Evolutionary conservation across 2,797 vertebrate species (phyloP).

Genomic region (Bovichtus diacanthus): DNA sequence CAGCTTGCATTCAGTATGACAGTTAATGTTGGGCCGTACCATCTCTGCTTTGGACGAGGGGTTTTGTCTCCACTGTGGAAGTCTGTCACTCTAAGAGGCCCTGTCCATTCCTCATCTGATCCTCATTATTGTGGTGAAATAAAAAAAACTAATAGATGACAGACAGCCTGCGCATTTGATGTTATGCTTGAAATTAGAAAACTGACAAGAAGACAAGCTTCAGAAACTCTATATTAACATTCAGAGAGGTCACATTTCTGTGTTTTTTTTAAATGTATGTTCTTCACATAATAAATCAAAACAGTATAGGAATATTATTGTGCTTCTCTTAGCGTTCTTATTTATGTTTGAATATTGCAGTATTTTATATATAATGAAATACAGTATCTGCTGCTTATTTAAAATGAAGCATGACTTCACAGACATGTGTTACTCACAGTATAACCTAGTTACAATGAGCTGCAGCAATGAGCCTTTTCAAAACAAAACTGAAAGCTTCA

Average conservation of each 20-base stretch:
- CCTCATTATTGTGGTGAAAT: constrained; percentile 24
- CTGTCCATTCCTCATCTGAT: constrained; percentile 39
- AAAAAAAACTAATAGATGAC: constrained; percentile 50
- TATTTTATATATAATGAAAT: not conserved
- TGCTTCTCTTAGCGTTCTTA: not conserved
- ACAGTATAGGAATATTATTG: not conserved
- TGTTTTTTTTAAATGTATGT: constrained; percentile 7
- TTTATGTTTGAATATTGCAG: not conserved
- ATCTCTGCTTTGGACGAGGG: constrained; percentile 63
- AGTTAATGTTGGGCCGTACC: constrained; percentile 81
- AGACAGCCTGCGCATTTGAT: constrained; percentile 47
- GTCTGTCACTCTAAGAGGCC: constrained; percentile 28
- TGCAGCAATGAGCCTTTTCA: constrained; percentile 35
- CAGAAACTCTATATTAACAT: constrained; percentile 2
- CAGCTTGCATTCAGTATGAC: constrained; percentile 83
- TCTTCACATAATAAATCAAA: constrained; percentile 1
- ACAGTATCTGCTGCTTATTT: constrained; percentile 3
- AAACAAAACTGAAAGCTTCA: constrained; percentile 63
- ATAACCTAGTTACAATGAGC: constrained; percentile 48
- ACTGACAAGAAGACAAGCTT: constrained; percentile 17
- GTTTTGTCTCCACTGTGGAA: constrained; percentile 55
- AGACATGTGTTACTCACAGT: constrained; percentile 30
- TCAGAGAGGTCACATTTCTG: not conserved
- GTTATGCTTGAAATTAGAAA: constrained; percentile 22
- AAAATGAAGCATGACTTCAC: constrained; percentile 9